Evolutionary conservation across 2,888 invertebrate species (phyloP).

Genomic region (Rhingia campestris): DNA sequence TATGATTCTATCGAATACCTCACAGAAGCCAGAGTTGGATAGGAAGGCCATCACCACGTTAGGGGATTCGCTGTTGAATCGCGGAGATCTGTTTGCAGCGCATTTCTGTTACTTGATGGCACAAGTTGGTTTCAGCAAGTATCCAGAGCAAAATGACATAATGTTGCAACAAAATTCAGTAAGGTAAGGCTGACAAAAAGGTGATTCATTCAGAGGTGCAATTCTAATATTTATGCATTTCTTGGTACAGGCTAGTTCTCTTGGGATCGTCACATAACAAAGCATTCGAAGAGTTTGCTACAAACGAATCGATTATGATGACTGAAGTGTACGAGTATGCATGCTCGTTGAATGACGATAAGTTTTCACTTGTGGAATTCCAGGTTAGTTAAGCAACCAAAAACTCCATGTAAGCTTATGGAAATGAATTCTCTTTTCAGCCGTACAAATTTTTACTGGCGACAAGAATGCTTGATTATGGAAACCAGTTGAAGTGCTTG

Average conservation of each 20-base stretch:
- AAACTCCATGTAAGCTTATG: slow-evolving; percentile 7
- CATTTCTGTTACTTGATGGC: slow-evolving; percentile 98
- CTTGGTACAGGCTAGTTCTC: slow-evolving; percentile 87
- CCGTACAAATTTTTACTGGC: slow-evolving; percentile 93
- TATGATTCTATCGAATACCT: slow-evolving; percentile 94
- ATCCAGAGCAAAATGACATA: slow-evolving; percentile 78
- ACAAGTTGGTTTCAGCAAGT: slow-evolving; percentile 82
- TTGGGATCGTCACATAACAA: slow-evolving; percentile 89
- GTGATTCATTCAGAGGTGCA: background rate
- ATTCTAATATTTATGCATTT: background rate
- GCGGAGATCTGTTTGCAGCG: slow-evolving; percentile 93
- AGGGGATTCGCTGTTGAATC: slow-evolving; percentile 87
- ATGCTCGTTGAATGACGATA: slow-evolving; percentile 89
- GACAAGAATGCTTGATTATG: slow-evolving; percentile 89
- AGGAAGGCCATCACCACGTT: slow-evolving; percentile 89
- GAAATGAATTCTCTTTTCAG: slow-evolving; percentile 83
- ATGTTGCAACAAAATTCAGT: slow-evolving; percentile 44
- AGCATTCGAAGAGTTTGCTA: slow-evolving; percentile 87
- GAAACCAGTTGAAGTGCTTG: slow-evolving; percentile 90
- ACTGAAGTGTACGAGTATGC: slow-evolving; percentile 98
- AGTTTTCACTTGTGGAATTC: slow-evolving; percentile 89
- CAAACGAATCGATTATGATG: slow-evolving; percentile 93
- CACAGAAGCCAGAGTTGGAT: slow-evolving; percentile 89
- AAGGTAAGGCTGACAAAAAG: slow-evolving; percentile 32
- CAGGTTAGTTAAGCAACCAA: slow-evolving; percentile 84